Base-by-base conservation (phyloP, 2,797 vertebrate genomes). In the Xenops minutus region DNA sequence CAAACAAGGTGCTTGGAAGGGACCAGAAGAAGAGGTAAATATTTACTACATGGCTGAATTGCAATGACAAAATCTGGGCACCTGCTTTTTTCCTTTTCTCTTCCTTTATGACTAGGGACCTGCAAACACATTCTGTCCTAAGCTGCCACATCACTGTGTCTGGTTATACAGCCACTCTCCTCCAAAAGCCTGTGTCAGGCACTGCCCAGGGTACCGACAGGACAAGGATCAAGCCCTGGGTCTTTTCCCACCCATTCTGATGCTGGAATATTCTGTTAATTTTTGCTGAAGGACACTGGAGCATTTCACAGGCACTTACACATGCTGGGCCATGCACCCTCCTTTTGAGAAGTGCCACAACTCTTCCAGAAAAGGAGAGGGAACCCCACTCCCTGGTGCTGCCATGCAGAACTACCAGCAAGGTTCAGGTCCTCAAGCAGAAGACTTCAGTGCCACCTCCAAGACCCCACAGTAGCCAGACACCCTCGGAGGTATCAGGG, bases 241-340 rank as follows among this genome's bases (percentile, higher is more conserved):
- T 16, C n/a, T 30, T 66, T 72, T 34, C 34, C 30, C 34, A 37
- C 15, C 5, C 37, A n/a, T 30, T 23, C 32, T 87, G 30, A n/a
- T 30, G 27, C 24, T 66, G 24, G 24, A 15, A 54, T 59, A 43
- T 7, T 78, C 56, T 44, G 7, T 27, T 66, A 9, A 20, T 24
- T 18, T 73, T 93, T 85, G 8, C 32, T 79, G n/a, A 68, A 49
- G 36, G 9, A 2, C 2, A 0, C 9, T 66, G 51, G 27, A 90
- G 17, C 7, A 6, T 61, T 64, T 62, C 75, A 36, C 6, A 72
- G 23, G 14, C 5, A 8, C 23, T 68, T 14, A 64, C 7, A 10
- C 0, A 0, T 34, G 37, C 46, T 64, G 17, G 43, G 49, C 41
- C 29, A 29, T 0, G 0, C 27, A 12, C 30, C 13, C 13, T 23